Evolutionary conservation across 1,140 invertebrate species (phyloP), one percentile per base, ranked within the genome.

Genomic region (Druon quercuslanigerum): DNA sequence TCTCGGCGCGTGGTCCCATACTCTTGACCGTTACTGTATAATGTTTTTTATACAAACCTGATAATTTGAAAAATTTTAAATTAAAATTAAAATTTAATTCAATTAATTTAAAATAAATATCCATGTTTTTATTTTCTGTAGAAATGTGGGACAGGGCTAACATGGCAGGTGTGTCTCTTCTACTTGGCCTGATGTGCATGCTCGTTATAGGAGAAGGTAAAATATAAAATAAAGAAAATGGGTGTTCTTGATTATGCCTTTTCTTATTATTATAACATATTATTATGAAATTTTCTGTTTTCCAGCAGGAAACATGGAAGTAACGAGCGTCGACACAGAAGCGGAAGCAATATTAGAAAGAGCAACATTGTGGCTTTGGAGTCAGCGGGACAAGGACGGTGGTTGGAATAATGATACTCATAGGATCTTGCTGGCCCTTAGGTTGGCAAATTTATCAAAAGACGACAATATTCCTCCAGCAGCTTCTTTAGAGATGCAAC

Each of bases 381-480:
- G 93, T 77, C 94, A 95, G 81, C 92, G 95, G 2, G 92, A 94
- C 87, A 91, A 92, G 3, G 94, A 96, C 80, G 95, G 94, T 87
- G 95, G 95, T n/a, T 96, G 95, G 95, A 93, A 93, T 51, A 96
- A 96, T 78, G 95, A 96, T 78, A 96, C 95, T 4, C 94, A 95
- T 79, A 93, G 94, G 74, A 95, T 95, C 0, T 92, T 96, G 82
- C 91, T 95, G 12, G 94, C 95, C 11, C 83, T 93, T 6, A 89
- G 92, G 74, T 76, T 93, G 9, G 82, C 88, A 8, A 91, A 92
- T 78, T 85, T 90, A 14, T 90, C 90, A 0, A 87, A 90, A 2
- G 91, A 92, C 51, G 87, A 90, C 60, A 89, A 88, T 72, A 79
- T 86, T 87, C 83, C 93, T 87, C 90, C 92, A 89, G 88, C 92